Percentiles rank a stretch among this genome's conserved stretches.
These are phyloP conservation scores for Brachyopa scutellaris DNA, from an alignment of 2,888 invertebrate genomes.

Conservation along the genomic window DNA sequence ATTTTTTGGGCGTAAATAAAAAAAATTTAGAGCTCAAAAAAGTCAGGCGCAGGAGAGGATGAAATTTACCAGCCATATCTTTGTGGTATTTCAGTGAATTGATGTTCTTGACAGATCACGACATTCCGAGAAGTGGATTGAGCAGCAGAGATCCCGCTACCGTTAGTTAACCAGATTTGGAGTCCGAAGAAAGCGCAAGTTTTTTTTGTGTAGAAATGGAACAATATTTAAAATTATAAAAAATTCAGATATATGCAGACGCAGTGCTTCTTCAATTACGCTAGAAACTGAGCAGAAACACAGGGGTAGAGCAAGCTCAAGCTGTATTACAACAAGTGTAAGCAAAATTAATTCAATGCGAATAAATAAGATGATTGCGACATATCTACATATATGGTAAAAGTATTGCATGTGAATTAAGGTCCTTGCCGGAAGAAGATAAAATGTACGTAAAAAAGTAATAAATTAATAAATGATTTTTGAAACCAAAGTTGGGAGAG, in stretches of 20 bases:
- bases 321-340: constrained; percentile 1
- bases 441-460: constrained; percentile 11
- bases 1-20: constrained; percentile 2
- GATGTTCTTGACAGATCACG: constrained; percentile 1
- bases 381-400: constrained; percentile 19
- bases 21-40: not conserved
- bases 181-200: constrained; percentile 14
- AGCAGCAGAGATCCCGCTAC: constrained; percentile 6
- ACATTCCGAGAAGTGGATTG: constrained; percentile 5
- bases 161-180: constrained; percentile 7
- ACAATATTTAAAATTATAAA: not conserved
- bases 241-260: constrained; percentile 1
- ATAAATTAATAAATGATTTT: constrained; percentile 9
- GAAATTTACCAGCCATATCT: constrained; percentile 19
- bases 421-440: constrained; percentile 3
- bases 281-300: constrained; percentile 4
- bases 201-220: not conserved
- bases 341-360: constrained; percentile 1
- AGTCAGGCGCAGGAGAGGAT: constrained; percentile 12
- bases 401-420: constrained; percentile 10
- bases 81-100: constrained; percentile 18
- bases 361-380: not conserved
- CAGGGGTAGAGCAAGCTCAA: constrained; percentile 8
- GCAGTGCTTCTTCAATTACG: not conserved
- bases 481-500: constrained; percentile 5